These are phyloP conservation scores for Phlogophora meticulosa DNA, from an alignment of 2,888 invertebrate genomes.

Conservation along the genomic window DNA sequence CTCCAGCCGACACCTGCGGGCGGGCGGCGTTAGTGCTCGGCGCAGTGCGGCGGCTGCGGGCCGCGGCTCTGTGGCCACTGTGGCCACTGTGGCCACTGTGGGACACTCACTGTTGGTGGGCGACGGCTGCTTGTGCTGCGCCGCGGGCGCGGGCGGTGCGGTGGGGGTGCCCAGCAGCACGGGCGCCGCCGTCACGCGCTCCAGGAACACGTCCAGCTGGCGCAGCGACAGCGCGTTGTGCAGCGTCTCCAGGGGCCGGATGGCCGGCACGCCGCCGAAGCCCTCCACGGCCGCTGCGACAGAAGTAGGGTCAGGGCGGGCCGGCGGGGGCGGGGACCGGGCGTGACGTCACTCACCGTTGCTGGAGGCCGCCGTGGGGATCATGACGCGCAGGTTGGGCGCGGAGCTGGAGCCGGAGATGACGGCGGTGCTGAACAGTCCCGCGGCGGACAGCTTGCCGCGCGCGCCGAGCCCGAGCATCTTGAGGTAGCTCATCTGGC, in stretches of 20 bases:
- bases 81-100: too few species aligned
- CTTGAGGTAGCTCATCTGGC: conserved; percentile 98
- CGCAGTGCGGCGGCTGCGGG: background rate
- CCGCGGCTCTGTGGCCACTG: too few species aligned
- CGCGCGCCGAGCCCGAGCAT: conserved; percentile 94
- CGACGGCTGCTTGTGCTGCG: conserved; percentile 78
- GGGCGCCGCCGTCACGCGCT: conserved; percentile 95
- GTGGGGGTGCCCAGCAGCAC: conserved; percentile 93
- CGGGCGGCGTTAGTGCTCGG: background rate
- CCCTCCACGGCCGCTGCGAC: conserved; percentile 93
- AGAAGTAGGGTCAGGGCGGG: conserved; percentile 19
- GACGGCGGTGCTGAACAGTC: conserved; percentile 98
- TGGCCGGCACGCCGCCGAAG: conserved; percentile 98
- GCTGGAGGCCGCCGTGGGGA: conserved; percentile 93
- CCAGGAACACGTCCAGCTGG: conserved; percentile 97
- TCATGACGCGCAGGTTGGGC: conserved; percentile 97
- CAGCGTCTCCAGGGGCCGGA: conserved; percentile 98
- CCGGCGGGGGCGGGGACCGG: background rate
- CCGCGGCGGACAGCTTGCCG: conserved; percentile 93
- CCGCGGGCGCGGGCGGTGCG: conserved; percentile 89
- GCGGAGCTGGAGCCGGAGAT: conserved; percentile 98
- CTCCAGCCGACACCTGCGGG: conserved; percentile 93
- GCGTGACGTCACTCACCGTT: conserved; percentile 92
- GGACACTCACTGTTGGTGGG: conserved; percentile 83
- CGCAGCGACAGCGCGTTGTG: conserved; percentile 98